Evolutionary conservation across 2,113 vertebrate species (phyloP).

Genomic region (Percina caprodes): DNA sequence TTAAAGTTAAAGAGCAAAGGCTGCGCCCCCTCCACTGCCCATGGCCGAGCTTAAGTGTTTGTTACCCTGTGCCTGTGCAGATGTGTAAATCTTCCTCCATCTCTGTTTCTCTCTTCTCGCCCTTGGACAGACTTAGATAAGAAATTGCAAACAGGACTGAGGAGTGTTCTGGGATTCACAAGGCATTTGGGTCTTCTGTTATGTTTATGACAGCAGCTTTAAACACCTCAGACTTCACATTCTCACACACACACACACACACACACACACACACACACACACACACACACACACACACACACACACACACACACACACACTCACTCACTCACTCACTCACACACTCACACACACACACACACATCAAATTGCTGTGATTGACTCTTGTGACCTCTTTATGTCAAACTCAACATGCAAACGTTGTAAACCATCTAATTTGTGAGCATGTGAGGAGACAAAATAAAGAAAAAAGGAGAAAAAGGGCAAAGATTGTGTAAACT

Average conservation of each 20-base stretch:
- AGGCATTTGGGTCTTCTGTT: constrained; percentile 42
- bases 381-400: constrained; percentile 47
- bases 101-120: constrained; percentile 24
- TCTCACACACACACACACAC: constrained; percentile 14
- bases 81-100: constrained; percentile 72
- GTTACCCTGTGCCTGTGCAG: constrained; percentile 68
- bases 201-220: constrained; percentile 65
- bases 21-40: constrained; percentile 62
- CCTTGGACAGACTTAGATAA: constrained; percentile 21
- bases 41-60: constrained; percentile 73
- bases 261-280: constrained; percentile 11
- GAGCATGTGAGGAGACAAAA: constrained; percentile 49
- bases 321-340: constrained; percentile 13
- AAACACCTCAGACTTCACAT: constrained; percentile 46
- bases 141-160: constrained; percentile 48
- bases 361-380: constrained; percentile 47
- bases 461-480: constrained; percentile 56
- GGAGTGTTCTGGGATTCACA: constrained; percentile 26
- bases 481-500: constrained; percentile 72
- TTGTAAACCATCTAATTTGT: constrained; percentile 65
- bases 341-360: constrained; percentile 16
- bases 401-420: constrained; percentile 67
- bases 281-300: constrained; percentile 15
- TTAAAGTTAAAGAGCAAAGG: constrained; percentile 79
- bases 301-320: constrained; percentile 16